phyloP scores from a whole-genome alignment of 2,888 invertebrate species.

The Aricia artaxerxes region DNA sequence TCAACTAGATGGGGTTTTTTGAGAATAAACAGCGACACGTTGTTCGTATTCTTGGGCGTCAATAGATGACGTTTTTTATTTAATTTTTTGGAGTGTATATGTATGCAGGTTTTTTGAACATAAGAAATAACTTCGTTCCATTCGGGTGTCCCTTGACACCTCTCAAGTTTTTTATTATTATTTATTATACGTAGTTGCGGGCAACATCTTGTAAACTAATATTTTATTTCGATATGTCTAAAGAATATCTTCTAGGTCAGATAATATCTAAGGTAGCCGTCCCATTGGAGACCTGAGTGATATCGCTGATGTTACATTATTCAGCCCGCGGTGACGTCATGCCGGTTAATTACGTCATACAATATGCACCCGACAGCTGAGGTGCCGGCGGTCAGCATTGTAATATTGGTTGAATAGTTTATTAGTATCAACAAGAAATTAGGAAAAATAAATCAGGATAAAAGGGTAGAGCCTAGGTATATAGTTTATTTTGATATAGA shows the following conservation, averaged over 20 bases:
- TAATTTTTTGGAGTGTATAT: too few relatives aligned
- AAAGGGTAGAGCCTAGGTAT: too few relatives aligned
- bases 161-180: too few relatives aligned
- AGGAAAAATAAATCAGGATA: background rate
- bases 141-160: too few relatives aligned
- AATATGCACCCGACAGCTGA: background rate
- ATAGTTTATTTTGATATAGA: too few relatives aligned
- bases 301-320: background rate
- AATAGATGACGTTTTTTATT: too few relatives aligned
- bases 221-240: background rate
- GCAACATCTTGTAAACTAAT: background rate
- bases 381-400: background rate
- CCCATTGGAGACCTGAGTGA: background rate
- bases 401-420: background rate
- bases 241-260: background rate
- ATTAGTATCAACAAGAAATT: background rate
- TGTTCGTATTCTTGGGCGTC: too few relatives aligned
- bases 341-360: conserved; percentile 11
- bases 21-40: too few relatives aligned
- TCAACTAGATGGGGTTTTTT: too few relatives aligned
- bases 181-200: background rate
- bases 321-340: background rate
- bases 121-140: too few relatives aligned
- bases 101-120: too few relatives aligned
- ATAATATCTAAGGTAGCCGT: background rate